Evolutionary conservation across 2,113 vertebrate genomes (phyloP).

Genomic region (Thinocorus orbignyianus): DNA sequence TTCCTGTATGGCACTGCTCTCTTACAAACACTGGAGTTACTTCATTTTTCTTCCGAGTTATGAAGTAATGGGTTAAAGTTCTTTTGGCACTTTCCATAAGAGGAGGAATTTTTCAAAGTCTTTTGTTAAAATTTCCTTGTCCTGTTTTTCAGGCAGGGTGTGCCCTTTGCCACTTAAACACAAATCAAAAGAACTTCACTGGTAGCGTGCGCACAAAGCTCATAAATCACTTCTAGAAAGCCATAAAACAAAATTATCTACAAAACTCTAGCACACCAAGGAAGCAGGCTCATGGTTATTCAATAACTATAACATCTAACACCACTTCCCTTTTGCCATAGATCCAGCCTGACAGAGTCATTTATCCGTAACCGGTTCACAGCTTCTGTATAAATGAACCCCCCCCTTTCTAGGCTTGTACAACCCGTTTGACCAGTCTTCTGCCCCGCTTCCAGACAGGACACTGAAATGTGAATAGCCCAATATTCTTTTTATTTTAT

Average conservation of each 20-base stretch:
- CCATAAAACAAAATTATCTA: constrained; percentile 61
- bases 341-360: constrained; percentile 15
- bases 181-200: constrained; percentile 44
- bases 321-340: constrained; percentile 22
- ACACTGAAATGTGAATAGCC: neutral
- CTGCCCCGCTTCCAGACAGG: neutral
- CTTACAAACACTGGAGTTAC: neutral
- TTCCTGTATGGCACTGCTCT: neutral
- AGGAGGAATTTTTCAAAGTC: constrained; percentile 35
- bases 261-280: constrained; percentile 45
- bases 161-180: constrained; percentile 53
- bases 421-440: constrained; percentile 30
- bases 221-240: constrained; percentile 60
- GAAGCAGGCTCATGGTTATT: constrained; percentile 52
- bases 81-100: neutral
- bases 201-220: neutral
- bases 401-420: neutral
- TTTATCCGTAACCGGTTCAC: neutral
- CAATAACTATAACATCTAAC: constrained; percentile 48
- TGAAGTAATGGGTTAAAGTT: constrained; percentile 49
- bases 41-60: neutral
- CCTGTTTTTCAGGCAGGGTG: constrained; percentile 51
- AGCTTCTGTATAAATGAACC: neutral
- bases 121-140: constrained; percentile 61
- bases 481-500: neutral